phyloP scores from a whole-genome alignment of 2,888 invertebrate genomes.

The Sisyra terminalis region DNA sequence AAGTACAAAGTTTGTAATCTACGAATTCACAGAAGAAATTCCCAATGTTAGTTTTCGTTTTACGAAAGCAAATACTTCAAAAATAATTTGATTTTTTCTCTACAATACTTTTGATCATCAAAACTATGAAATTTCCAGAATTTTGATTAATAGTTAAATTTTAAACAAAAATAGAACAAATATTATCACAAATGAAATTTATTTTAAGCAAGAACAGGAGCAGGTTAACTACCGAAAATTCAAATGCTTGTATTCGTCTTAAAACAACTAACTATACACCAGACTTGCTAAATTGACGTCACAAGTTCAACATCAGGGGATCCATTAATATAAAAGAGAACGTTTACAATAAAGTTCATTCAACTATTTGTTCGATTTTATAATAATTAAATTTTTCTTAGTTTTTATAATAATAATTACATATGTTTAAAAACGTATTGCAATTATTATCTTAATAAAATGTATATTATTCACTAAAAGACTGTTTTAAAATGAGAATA shows the following conservation, averaged over 20 bases:
- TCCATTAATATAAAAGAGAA: background rate
- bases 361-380: background rate
- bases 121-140: too few relatives aligned
- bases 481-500: too few relatives aligned
- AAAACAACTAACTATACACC: constrained; percentile 10
- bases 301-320: constrained; percentile 8
- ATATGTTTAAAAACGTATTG: too few relatives aligned
- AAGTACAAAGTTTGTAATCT: too few relatives aligned
- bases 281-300: constrained; percentile 12
- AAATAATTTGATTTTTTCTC: too few relatives aligned
- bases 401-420: constrained; percentile 24
- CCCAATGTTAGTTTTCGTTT: too few relatives aligned
- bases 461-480: constrained; percentile 7
- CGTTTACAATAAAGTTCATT: background rate
- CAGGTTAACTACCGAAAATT: constrained; percentile 11
- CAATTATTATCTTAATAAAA: too few relatives aligned
- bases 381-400: background rate
- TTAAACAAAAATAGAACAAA: too few relatives aligned
- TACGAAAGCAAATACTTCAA: too few relatives aligned
- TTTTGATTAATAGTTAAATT: too few relatives aligned
- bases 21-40: too few relatives aligned
- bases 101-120: too few relatives aligned
- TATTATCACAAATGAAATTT: constrained; percentile 13
- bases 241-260: constrained; percentile 12
- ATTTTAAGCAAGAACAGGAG: constrained; percentile 12